Conservation (phyloP, 2,888 invertebrate genomes). For the Plagodis dolabraria region DNA sequence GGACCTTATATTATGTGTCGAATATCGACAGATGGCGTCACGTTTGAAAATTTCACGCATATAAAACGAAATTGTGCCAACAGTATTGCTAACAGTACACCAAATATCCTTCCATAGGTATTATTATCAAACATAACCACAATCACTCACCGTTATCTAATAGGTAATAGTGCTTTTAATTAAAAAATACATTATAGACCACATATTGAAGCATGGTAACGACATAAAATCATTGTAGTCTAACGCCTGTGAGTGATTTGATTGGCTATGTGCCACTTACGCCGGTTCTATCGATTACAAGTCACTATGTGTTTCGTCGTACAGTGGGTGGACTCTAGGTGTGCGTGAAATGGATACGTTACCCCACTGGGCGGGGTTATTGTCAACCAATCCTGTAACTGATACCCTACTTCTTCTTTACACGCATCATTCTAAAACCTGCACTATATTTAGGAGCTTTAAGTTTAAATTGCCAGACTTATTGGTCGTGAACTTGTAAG, state of each 20-base stretch:
- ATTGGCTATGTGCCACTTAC: background rate
- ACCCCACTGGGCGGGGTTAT: constrained; percentile 76
- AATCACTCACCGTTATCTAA: too few relatives aligned
- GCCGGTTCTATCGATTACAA: background rate
- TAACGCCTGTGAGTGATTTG: constrained; percentile 36
- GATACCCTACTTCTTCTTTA: constrained; percentile 78
- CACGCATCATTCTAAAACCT: constrained; percentile 39
- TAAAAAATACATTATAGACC: too few relatives aligned
- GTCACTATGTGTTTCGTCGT: constrained; percentile 47
- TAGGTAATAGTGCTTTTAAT: too few relatives aligned
- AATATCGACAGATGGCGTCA: too few relatives aligned
- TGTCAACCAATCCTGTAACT: constrained; percentile 81
- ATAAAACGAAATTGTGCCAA: too few relatives aligned
- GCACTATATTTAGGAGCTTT: constrained; percentile 30
- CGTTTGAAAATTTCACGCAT: too few relatives aligned
- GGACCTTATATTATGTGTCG: too few relatives aligned
- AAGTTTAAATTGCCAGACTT: constrained; percentile 42
- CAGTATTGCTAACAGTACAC: too few relatives aligned
- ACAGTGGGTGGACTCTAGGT: constrained; percentile 74
- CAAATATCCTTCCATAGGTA: too few relatives aligned
- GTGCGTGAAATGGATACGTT: constrained; percentile 72
- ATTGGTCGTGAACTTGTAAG: constrained; percentile 59
- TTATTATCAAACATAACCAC: too few relatives aligned
- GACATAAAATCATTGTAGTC: too few relatives aligned
- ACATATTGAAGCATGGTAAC: too few relatives aligned